Evolutionary conservation across 2,113 vertebrate species (phyloP), one percentile per base, ranked within the genome.

Genomic region (Condylura cristata): DNA sequence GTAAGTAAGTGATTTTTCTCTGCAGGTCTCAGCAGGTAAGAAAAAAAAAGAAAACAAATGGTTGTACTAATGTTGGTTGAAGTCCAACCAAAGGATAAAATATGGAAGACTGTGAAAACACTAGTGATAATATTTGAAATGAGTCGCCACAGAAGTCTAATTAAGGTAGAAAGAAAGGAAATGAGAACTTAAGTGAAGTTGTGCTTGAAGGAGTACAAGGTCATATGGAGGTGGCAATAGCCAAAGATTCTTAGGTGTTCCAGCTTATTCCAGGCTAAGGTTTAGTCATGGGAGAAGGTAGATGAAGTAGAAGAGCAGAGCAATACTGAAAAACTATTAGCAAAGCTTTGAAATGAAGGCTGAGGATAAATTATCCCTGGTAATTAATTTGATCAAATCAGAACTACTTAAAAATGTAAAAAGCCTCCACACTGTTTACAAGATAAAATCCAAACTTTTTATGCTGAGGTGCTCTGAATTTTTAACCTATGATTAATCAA

Each of bases 361-460:
- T 56, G 53, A 56, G 22, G 53, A 24, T 56, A 56, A 22, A 20
- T 17, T 22, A 56, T 56, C 20, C 53, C 7, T 22, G 53, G 53
- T 22, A 22, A 56, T 56, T 53, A 5, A 86, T 58, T 51, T 86
- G 34, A 68, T 75, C 39, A 83, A 91, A 86, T 93, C 20, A 89
- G 10, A 81, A 6, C 66, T 85, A 93, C 11, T 85, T 90, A 72
- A 95, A 95, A 93, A 72, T 20, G 20, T 79, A 84, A 28, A 79
- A 65, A 81, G n/a, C 39, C 20, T 68, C 79, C 17, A 32, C 30
- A 39, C 0, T 75, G 20, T 72, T 89, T 28, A 86, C 2, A 82
- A 41, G 34, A 80, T 89, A 80, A 71, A 94, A 80, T 75, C 22
- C 46, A 83, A 89, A 93, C 34, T 95, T 78, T 39, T 75, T 96